phyloP scores from a whole-genome alignment of 2,888 invertebrate genomes.

The Pterostichus niger region DNA sequence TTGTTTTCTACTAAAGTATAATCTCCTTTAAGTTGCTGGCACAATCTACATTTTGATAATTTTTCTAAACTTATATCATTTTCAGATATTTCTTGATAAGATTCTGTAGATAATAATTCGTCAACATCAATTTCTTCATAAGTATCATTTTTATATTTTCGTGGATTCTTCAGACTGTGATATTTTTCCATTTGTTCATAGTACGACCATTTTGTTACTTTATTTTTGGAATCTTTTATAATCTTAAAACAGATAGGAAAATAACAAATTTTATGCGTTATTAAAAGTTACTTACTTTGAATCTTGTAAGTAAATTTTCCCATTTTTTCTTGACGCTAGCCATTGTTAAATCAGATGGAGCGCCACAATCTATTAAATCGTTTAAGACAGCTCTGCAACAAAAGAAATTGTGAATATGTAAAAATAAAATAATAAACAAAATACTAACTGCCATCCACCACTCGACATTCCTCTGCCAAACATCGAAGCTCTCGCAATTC shows the following conservation, averaged over 20 bases:
- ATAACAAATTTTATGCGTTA: conserved; percentile 5
- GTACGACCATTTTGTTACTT: conserved; percentile 18
- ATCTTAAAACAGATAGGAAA: conserved; percentile 3
- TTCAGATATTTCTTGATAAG: conserved; percentile 9
- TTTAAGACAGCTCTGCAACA: conserved; percentile 50
- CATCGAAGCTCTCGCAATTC: conserved; percentile 42
- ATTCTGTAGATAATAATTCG: conserved; percentile 5
- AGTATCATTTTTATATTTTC: neutral
- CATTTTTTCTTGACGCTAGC: conserved; percentile 58
- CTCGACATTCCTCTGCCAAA: conserved; percentile 50
- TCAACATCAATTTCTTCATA: neutral
- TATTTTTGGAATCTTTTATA: conserved; percentile 30
- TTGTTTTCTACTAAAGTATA: conserved; percentile 65
- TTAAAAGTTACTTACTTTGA: conserved; percentile 54
- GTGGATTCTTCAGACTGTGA: conserved; percentile 9
- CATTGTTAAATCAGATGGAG: conserved; percentile 35
- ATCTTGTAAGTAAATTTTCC: conserved; percentile 57
- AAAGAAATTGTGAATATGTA: neutral
- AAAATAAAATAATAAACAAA: conserved; percentile 5
- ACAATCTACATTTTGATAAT: conserved; percentile 68
- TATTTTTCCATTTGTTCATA: conserved; percentile 45
- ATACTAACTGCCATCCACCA: conserved; percentile 60
- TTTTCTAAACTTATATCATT: conserved; percentile 15
- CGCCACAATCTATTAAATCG: conserved; percentile 42
- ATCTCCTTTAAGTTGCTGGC: conserved; percentile 67